Percentiles rank a stretch among this genome's conserved stretches.
phyloP scores from a whole-genome alignment of 2,888 invertebrate genomes.

The Peribatodes rhomboidaria region DNA sequence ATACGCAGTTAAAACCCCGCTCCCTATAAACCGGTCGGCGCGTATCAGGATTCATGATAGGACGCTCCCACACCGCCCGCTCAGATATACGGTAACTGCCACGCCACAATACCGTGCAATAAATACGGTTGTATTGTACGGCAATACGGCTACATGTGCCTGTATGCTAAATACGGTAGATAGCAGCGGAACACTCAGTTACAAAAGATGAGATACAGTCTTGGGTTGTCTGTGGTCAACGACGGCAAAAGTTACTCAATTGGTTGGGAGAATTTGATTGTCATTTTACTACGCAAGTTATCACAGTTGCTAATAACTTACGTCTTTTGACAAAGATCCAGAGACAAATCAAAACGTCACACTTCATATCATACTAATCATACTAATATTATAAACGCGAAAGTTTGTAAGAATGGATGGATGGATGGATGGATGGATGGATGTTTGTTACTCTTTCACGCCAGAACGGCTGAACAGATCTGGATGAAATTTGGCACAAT shows the following conservation, averaged over 20 bases:
- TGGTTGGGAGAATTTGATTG: neutral
- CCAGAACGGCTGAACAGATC: too few species aligned
- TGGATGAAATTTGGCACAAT: too few species aligned
- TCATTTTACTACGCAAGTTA: too few species aligned
- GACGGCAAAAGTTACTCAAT: too few species aligned
- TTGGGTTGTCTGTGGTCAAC: neutral
- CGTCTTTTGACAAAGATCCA: too few species aligned
- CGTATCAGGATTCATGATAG: constrained; percentile 85
- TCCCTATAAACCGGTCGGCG: constrained; percentile 72
- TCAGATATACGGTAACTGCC: constrained; percentile 84
- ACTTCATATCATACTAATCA: too few species aligned
- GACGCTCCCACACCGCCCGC: constrained; percentile 75
- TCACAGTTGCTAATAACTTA: too few species aligned
- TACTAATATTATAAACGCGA: too few species aligned
- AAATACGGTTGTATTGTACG: constrained; percentile 81
- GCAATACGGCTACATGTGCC: constrained; percentile 74
- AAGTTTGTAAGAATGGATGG: too few species aligned
- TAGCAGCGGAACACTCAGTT: constrained; percentile 12
- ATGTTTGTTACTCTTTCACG: too few species aligned
- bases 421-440: too few species aligned
- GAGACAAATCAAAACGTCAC: too few species aligned
- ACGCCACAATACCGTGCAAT: constrained; percentile 85
- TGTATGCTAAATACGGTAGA: constrained; percentile 36
- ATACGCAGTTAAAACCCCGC: constrained; percentile 61
- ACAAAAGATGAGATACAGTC: neutral